Evolutionary conservation across 2,113 vertebrate species (phyloP), one percentile per base, ranked within the genome.

Genomic region (Ochotona curzoniae): DNA sequence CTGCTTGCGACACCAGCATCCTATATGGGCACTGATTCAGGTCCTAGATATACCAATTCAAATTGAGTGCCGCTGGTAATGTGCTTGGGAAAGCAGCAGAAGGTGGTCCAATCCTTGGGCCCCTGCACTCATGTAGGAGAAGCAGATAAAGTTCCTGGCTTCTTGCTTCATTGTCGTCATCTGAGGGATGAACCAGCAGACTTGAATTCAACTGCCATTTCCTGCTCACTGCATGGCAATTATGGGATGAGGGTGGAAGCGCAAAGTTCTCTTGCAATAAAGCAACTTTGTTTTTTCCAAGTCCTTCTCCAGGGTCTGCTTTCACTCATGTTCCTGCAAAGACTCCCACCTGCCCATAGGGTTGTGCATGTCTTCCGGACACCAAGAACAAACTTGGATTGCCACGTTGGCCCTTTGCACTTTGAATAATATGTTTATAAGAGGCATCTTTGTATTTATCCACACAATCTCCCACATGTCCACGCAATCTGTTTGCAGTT

Each of bases 261-360:
- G 17, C 9, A 32, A 26, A 44, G 18, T 2, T 13, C 28, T 32
- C 21, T 10, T 38, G 18, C 23, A 12, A 35, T 54, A 15, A 75
- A 64, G 8, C 8, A 25, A 74, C 67, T 66, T 32, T 32, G 44
- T 2, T 23, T 11, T 49, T 76, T 25, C 1, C 14, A 32, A 12
- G 17, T 14, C 13, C 11, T 81, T 18, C 25, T 25, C 35, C 14
- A 30, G 54, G 60, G 32, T 7, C 10, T 69, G 71, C 20, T 70
- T 88, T 8, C 20, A 60, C 0, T 76, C 2, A 32, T 61, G 26
- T 60, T 10, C 18, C 61, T 26, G 18, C 28, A 44, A 78, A 85
- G 47, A 38, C 7, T 57, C 44, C 60, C n/a, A 10, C 5, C 8
- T 69, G 21, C 0, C 25, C 1, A 1, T 0, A 38, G 25, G 2